Evolutionary conservation across 2,113 vertebrate genomes (phyloP).

Genomic region (Eleginops maclovinus): DNA sequence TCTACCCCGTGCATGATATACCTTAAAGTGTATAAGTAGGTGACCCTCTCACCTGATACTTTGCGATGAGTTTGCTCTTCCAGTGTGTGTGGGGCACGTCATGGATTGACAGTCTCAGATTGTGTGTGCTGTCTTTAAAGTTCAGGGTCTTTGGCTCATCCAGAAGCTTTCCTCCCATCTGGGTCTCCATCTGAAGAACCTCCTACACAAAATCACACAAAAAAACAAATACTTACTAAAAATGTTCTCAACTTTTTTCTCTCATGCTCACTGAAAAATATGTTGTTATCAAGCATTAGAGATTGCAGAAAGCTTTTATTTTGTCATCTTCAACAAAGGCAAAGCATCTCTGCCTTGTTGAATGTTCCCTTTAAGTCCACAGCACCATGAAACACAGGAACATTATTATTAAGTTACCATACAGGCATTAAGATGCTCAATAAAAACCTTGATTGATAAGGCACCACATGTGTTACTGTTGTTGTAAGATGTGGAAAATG

Average conservation of each 20-base stretch:
- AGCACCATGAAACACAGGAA: slow-evolving; percentile 19
- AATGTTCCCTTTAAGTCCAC: slow-evolving; percentile 20
- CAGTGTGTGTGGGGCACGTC: slow-evolving; percentile 92
- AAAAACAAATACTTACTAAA: slow-evolving; percentile 9
- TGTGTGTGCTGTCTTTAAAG: slow-evolving; percentile 96
- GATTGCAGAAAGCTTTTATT: slow-evolving; percentile 18
- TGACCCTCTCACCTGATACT: slow-evolving; percentile 90
- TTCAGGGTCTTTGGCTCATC: slow-evolving; percentile 95
- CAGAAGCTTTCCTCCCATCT: slow-evolving; percentile 94
- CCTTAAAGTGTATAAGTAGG: neutral
- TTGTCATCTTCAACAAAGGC: slow-evolving; percentile 39
- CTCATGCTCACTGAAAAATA: neutral
- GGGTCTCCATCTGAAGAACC: slow-evolving; percentile 93
- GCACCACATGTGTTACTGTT: slow-evolving; percentile 26
- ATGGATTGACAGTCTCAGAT: slow-evolving; percentile 94
- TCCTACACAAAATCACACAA: slow-evolving; percentile 81
- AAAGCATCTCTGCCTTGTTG: slow-evolving; percentile 1
- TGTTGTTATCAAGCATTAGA: slow-evolving; percentile 14
- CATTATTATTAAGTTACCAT: slow-evolving; percentile 27
- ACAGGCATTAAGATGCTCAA: slow-evolving; percentile 39
- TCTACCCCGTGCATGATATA: neutral
- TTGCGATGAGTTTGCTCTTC: slow-evolving; percentile 95
- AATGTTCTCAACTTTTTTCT: slow-evolving; percentile 10
- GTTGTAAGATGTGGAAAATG: slow-evolving; percentile 33
- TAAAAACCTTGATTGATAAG: slow-evolving; percentile 53